Evolutionary conservation across 2,888 invertebrate species (phyloP).

Genomic region (Dynastes hyllus): DNA sequence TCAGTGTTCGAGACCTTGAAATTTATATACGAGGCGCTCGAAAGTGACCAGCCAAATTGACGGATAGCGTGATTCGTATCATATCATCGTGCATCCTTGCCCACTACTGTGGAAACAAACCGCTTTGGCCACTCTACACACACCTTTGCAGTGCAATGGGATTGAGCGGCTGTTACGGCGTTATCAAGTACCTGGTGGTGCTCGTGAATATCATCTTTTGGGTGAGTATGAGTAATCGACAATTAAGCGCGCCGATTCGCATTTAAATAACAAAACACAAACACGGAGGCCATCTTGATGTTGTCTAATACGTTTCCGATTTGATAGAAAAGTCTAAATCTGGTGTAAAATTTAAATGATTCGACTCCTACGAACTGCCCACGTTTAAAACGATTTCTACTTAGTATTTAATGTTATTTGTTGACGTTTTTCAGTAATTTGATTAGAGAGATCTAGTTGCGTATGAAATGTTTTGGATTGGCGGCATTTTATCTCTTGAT

Average conservation of each 20-base stretch:
- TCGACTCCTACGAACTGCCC: too few relatives aligned
- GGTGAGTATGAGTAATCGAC: slow-evolving; percentile 73
- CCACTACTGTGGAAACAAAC: background rate
- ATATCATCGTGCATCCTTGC: slow-evolving; percentile 15
- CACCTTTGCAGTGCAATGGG: slow-evolving; percentile 73
- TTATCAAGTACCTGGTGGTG: slow-evolving; percentile 82
- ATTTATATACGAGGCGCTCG: background rate
- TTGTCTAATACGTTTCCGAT: background rate
- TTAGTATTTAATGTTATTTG: background rate
- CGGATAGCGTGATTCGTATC: slow-evolving; percentile 37
- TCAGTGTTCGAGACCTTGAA: background rate
- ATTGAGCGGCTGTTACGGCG: slow-evolving; percentile 80
- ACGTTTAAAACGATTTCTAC: too few relatives aligned
- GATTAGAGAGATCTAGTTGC: background rate
- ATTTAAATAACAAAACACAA: slow-evolving; percentile 9
- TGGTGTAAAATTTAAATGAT: background rate
- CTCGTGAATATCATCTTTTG: slow-evolving; percentile 82
- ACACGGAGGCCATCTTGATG: slow-evolving; percentile 4
- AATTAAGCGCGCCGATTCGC: background rate
- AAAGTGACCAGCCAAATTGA: too few relatives aligned
- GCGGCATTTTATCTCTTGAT: background rate
- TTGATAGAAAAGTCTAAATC: background rate
- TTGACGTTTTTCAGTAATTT: background rate
- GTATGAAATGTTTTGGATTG: background rate
- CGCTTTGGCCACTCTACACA: background rate